These are phyloP conservation scores for Hirudinaria manillensis DNA, from an alignment of 2,888 invertebrate genomes.

Conservation along the genomic window DNA sequence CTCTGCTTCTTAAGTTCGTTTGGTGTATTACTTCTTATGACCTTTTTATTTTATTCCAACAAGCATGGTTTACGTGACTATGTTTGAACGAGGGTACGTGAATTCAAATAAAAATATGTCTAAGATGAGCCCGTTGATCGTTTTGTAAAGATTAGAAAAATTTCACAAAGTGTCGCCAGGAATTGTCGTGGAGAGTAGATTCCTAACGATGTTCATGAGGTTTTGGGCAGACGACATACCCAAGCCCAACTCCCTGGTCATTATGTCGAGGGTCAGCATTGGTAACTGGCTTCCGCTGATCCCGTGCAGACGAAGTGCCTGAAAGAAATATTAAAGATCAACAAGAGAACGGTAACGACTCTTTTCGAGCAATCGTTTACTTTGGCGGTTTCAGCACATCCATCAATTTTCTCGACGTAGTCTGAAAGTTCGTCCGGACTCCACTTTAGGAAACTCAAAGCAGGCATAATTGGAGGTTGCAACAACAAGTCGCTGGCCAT, in stretches of 20 bases:
- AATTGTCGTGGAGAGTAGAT: constrained; percentile 1
- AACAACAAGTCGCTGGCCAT: constrained; percentile 11
- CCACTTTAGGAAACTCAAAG: constrained; percentile 7
- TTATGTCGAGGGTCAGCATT: constrained; percentile 8
- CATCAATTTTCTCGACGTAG: constrained; percentile 24
- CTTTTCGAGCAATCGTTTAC: background rate
- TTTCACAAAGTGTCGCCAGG: too few species aligned
- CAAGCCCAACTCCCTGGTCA: constrained; percentile 11
- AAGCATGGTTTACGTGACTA: too few species aligned
- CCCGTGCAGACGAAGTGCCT: constrained; percentile 1
- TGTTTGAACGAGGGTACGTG: too few species aligned
- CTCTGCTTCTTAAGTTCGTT: too few species aligned
- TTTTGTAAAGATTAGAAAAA: too few species aligned
- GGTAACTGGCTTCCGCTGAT: constrained; percentile 21
- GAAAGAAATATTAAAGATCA: constrained; percentile 2
- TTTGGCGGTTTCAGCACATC: constrained; percentile 9
- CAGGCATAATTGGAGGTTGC: constrained; percentile 7
- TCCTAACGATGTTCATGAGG: constrained; percentile 20
- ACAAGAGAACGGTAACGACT: background rate
- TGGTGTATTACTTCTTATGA: too few species aligned
- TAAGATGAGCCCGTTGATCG: too few species aligned
- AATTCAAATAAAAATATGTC: too few species aligned
- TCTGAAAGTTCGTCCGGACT: constrained; percentile 7
- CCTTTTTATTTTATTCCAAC: too few species aligned
- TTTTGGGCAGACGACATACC: constrained; percentile 12